Conservation (phyloP, 37 sponge, comb jelly and placozoan genomes). For the Mnemiopsis leidyi region DNA sequence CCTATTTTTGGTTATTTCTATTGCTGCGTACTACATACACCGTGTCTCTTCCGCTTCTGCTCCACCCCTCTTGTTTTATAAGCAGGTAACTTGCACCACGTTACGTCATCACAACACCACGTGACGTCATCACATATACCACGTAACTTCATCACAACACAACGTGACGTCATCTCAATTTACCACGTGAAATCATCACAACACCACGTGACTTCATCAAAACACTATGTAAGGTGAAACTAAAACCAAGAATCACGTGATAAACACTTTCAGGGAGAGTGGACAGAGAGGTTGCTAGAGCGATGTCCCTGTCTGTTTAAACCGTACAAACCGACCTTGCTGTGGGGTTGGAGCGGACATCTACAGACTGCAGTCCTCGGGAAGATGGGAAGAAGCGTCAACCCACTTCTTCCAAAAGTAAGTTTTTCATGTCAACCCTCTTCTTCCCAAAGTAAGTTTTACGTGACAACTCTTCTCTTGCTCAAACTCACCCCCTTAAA, state of each 20-base stretch:
- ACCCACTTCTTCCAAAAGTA: slow-evolving; percentile 35
- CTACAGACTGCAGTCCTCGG: slow-evolving; percentile 77
- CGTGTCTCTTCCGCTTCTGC: not conserved
- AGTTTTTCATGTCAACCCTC: too few species aligned
- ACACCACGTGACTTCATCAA: not conserved
- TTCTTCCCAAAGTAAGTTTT: too few species aligned
- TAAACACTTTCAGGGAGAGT: too few species aligned
- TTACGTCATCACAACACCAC: not conserved
- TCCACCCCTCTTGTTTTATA: not conserved
- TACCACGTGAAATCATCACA: not conserved
- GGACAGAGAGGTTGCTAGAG: slow-evolving; percentile 20
- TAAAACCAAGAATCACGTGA: not conserved
- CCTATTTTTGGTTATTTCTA: not conserved
- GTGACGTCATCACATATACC: not conserved
- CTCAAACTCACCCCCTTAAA: too few species aligned
- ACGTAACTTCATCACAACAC: not conserved
- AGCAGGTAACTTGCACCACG: slow-evolving; percentile 6
- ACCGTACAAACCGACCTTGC: slow-evolving; percentile 75
- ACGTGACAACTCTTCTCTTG: too few species aligned
- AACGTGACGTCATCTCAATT: not conserved
- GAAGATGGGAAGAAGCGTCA: slow-evolving; percentile 66
- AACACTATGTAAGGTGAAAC: not conserved
- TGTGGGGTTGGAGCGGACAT: slow-evolving; percentile 90
- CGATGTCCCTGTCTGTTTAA: not conserved
- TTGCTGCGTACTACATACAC: not conserved